Evolutionary conservation across 2,113 vertebrate genomes (phyloP).

Genomic region (Spheniscus mendiculus): DNA sequence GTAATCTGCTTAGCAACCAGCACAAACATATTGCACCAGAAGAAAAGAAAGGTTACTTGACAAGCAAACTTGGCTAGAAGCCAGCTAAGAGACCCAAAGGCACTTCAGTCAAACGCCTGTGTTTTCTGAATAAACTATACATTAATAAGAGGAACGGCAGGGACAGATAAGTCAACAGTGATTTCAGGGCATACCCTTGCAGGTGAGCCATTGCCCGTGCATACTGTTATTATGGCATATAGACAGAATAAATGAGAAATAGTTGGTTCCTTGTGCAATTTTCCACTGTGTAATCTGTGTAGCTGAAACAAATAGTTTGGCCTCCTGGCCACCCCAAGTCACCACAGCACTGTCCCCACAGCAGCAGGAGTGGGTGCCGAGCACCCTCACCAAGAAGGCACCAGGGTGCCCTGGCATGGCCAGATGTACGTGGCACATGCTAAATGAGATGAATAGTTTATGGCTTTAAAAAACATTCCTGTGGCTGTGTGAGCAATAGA

Average conservation of each 20-base stretch:
- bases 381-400: neutral
- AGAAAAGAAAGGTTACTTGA: slow-evolving; percentile 22
- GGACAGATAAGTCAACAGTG: slow-evolving; percentile 8
- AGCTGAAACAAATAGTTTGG: neutral
- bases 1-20: slow-evolving; percentile 62
- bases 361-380: neutral
- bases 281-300: neutral
- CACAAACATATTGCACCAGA: slow-evolving; percentile 48
- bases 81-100: neutral
- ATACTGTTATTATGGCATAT: neutral
- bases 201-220: neutral
- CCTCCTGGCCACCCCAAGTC: neutral
- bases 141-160: neutral
- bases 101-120: neutral
- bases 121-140: slow-evolving; percentile 3
- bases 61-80: neutral
- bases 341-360: neutral
- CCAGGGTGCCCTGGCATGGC: neutral
- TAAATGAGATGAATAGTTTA: neutral
- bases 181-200: neutral
- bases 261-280: neutral
- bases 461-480: neutral
- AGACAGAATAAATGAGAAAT: neutral
- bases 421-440: rapidly evolving
- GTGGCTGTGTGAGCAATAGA: neutral